These are phyloP conservation scores for Linepithema humile DNA, from an alignment of 1,140 invertebrate genomes.

Conservation along the genomic window DNA sequence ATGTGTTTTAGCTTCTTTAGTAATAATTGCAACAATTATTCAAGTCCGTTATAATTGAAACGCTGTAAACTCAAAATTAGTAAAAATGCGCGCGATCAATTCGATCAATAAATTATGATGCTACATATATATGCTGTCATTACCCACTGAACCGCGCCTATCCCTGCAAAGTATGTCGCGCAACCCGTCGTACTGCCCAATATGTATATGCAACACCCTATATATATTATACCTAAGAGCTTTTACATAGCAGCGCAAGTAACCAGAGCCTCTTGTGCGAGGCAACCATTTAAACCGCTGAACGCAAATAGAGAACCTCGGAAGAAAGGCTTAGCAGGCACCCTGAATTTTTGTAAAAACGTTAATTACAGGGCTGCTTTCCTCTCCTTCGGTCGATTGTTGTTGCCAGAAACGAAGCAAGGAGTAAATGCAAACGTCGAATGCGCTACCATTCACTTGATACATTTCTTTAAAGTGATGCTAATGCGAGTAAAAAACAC, in stretches of 20 bases:
- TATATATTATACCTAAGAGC: background rate
- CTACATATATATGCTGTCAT: no score
- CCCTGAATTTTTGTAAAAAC: constrained; percentile 55
- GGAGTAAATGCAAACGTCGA: constrained; percentile 2
- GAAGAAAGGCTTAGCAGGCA: constrained; percentile 27
- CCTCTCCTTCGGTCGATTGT: constrained; percentile 58
- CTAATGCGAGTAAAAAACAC: constrained; percentile 17
- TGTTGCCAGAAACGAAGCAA: constrained; percentile 39
- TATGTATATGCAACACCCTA: constrained; percentile 13
- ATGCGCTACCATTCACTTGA: background rate
- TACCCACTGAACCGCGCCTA: no score
- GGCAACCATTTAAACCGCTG: constrained; percentile 71
- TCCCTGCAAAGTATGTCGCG: no score
- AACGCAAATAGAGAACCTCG: constrained; percentile 66
- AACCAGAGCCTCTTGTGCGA: constrained; percentile 67
- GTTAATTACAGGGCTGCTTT: constrained; percentile 68
- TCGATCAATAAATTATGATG: no score
- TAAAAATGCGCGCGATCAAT: no score
- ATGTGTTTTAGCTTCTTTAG: no score
- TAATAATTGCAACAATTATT: no score
- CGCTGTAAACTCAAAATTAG: no score
- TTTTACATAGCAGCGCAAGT: constrained; percentile 23
- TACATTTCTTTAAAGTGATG: background rate
- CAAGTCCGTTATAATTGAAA: no score
- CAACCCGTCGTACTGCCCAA: no score